phyloP scores from a whole-genome alignment of 2,888 invertebrate species.

The Corbicula japonica region DNA sequence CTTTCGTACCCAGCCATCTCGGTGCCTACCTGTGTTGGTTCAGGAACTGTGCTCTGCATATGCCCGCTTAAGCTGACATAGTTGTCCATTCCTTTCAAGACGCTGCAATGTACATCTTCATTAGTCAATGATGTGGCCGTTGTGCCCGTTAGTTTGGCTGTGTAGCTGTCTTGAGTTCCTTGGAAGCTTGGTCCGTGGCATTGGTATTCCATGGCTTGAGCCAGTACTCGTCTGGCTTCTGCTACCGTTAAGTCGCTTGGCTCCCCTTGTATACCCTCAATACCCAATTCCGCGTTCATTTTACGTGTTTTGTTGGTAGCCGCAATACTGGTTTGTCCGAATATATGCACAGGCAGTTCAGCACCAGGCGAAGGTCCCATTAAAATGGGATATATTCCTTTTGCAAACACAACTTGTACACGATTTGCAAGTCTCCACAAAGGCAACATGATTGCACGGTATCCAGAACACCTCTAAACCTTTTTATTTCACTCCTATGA shows the following conservation, averaged over 20 bases:
- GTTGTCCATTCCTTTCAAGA: constrained; percentile 41
- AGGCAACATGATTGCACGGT: constrained; percentile 30
- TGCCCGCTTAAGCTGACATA: constrained; percentile 47
- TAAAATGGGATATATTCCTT: constrained; percentile 30
- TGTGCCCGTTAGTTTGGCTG: no score
- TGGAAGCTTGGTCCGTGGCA: constrained; percentile 51
- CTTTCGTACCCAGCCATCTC: constrained; percentile 41
- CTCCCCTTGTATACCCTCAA: constrained; percentile 53
- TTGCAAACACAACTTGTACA: constrained; percentile 6
- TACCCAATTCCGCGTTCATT: constrained; percentile 8
- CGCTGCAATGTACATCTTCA: constrained; percentile 39
- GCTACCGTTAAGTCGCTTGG: constrained; percentile 28
- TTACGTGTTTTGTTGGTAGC: neutral
- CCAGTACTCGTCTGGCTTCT: constrained; percentile 40
- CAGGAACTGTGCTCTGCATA: constrained; percentile 56
- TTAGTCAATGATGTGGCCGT: constrained; percentile 2
- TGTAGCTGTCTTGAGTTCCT: constrained; percentile 45
- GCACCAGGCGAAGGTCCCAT: constrained; percentile 4
- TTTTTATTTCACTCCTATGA: no score
- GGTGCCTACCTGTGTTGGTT: constrained; percentile 1
- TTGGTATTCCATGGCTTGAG: constrained; percentile 43
- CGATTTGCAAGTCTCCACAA: constrained; percentile 44
- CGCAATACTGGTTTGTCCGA: constrained; percentile 31
- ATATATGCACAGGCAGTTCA: constrained; percentile 17
- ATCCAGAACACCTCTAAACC: neutral